A percentile compares a stretch with the other conserved stretches of the same genome.
Conservation (phyloP, 1,140 invertebrate species). For the Lerema accius region DNA sequence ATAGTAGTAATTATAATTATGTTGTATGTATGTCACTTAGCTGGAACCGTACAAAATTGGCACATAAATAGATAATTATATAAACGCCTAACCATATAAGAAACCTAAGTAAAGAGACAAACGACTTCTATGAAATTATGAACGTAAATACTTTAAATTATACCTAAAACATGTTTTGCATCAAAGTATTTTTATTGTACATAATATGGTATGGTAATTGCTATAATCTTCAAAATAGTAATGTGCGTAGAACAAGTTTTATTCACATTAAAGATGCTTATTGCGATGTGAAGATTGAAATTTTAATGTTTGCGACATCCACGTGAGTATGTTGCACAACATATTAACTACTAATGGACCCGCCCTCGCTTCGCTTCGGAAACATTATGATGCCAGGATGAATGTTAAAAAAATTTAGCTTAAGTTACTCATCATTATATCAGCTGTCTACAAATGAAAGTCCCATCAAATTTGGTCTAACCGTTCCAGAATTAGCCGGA, state of each 20-base stretch:
- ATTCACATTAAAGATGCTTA: neutral
- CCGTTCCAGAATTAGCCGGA: too few relatives aligned
- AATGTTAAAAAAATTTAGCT: too few relatives aligned
- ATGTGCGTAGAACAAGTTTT: neutral
- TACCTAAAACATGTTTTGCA: constrained; percentile 11
- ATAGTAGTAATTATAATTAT: neutral
- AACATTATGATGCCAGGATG: too few relatives aligned
- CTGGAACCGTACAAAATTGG: too few relatives aligned
- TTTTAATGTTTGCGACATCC: neutral
- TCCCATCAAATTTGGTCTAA: too few relatives aligned
- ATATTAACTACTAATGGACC: too few relatives aligned
- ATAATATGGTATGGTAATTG: constrained; percentile 3
- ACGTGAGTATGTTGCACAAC: neutral
- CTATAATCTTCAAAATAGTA: constrained; percentile 5
- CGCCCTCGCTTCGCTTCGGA: too few relatives aligned
- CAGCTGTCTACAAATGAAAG: too few relatives aligned
- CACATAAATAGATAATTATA: neutral
- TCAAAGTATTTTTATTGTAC: constrained; percentile 13
- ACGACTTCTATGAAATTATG: constrained; percentile 12
- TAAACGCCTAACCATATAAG: neutral
- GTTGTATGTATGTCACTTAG: neutral
- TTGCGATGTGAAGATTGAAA: constrained; percentile 2
- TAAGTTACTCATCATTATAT: too few relatives aligned
- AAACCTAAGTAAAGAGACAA: neutral
- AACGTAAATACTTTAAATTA: neutral